Conservation (phyloP, 2,888 invertebrate genomes). For the Sphinx pinastri region DNA sequence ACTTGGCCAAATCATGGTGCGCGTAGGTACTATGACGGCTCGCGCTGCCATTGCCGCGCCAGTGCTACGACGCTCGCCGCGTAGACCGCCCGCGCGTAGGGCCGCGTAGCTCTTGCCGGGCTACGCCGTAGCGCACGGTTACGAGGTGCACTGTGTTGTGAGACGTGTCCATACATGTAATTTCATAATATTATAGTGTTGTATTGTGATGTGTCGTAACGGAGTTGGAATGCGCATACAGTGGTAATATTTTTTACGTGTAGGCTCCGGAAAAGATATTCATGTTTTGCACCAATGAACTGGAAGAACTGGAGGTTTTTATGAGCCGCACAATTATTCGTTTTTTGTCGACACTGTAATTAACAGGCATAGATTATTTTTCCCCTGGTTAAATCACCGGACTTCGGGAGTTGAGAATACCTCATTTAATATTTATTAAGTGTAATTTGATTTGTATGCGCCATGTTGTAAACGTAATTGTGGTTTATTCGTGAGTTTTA, state of each 20-base stretch:
- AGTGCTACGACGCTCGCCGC: slow-evolving; percentile 78
- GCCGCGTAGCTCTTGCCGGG: slow-evolving; percentile 30
- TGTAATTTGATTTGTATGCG: neutral
- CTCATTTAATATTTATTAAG: neutral
- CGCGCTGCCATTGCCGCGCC: slow-evolving; percentile 64
- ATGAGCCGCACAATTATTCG: neutral
- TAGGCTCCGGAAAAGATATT: neutral
- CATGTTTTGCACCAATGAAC: slow-evolving; percentile 21
- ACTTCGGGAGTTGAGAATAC: neutral
- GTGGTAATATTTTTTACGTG: slow-evolving; percentile 6
- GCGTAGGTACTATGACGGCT: slow-evolving; percentile 44
- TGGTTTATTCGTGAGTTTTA: neutral
- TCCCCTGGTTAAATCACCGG: slow-evolving; percentile 16
- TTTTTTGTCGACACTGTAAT: slow-evolving; percentile 21
- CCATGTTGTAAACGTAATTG: neutral
- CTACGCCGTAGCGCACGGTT: slow-evolving; percentile 57
- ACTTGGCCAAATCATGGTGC: slow-evolving; percentile 13
- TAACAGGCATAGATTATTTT: slow-evolving; percentile 23
- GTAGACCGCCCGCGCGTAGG: slow-evolving; percentile 71
- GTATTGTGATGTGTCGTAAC: slow-evolving; percentile 37
- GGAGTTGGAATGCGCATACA: slow-evolving; percentile 41
- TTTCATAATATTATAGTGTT: slow-evolving; percentile 35
- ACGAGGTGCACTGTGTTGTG: slow-evolving; percentile 59
- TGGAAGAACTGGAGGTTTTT: slow-evolving; percentile 16
- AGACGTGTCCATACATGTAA: slow-evolving; percentile 50